phyloP scores from a whole-genome alignment of 1,140 invertebrate genomes.

The Akabosia matsudoensis region DNA sequence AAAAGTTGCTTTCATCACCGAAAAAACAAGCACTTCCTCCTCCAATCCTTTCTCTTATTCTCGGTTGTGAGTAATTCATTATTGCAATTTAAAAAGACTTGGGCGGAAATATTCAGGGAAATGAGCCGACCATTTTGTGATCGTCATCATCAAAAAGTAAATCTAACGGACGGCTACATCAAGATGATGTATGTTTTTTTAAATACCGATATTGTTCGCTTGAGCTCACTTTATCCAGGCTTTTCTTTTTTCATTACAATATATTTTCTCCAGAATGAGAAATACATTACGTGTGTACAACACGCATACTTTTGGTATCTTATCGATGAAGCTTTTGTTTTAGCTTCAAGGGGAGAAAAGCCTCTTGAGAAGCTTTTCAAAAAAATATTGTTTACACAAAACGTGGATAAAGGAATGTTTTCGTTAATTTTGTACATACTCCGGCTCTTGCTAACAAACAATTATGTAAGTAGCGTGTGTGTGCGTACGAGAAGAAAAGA shows the following conservation, averaged over 20 bases:
- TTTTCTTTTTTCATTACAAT: background rate
- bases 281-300: background rate
- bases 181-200: constrained; percentile 1
- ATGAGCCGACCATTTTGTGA: constrained; percentile 10
- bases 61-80: background rate
- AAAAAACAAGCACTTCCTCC: background rate
- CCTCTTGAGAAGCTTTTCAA: background rate
- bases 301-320: background rate
- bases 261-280: background rate
- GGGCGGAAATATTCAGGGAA: background rate
- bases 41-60: background rate
- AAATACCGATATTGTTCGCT: background rate
- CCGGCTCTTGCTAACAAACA: no score
- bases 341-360: background rate
- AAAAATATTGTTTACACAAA: constrained; percentile 18
- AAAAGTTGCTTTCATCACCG: constrained; percentile 1
- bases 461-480: no score
- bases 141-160: background rate
- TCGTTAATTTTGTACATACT: constrained; percentile 6
- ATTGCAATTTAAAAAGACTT: background rate
- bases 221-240: background rate
- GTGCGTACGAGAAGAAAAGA: background rate
- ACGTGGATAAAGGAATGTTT: constrained; percentile 19
- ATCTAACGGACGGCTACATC: no score
- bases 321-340: background rate